phyloP scores from a whole-genome alignment of 2,888 invertebrate species.

The Platynereis dumerilii region DNA sequence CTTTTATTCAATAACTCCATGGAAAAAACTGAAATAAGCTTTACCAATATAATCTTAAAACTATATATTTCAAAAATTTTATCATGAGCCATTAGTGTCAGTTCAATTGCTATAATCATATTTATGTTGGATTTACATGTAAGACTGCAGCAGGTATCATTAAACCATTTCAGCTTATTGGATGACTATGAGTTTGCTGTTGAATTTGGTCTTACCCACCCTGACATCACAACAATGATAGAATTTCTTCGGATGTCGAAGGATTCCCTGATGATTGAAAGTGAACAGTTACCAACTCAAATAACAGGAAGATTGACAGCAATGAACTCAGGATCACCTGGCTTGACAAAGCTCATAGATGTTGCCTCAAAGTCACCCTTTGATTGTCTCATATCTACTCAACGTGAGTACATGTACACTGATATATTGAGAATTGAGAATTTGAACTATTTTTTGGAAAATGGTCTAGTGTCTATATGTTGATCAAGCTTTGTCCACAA shows the following conservation, averaged over 20 bases:
- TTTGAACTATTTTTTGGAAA: too few species aligned
- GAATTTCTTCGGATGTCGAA: slow-evolving; percentile 2
- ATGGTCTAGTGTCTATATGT: too few species aligned
- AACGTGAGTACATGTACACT: slow-evolving; percentile 1
- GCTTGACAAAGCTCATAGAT: neutral
- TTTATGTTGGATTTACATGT: too few species aligned
- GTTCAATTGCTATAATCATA: too few species aligned
- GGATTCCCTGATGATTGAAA: neutral
- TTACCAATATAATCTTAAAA: too few species aligned
- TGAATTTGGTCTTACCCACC: neutral
- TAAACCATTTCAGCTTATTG: slow-evolving; percentile 7
- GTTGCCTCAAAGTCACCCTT: neutral
- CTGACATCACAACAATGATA: neutral
- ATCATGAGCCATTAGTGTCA: too few species aligned
- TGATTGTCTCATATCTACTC: slow-evolving; percentile 12
- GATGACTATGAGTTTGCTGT: slow-evolving; percentile 12
- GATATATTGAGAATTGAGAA: too few species aligned
- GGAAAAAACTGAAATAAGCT: too few species aligned
- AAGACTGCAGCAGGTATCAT: too few species aligned
- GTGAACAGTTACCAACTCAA: neutral
- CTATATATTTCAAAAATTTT: too few species aligned
- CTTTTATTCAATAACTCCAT: too few species aligned
- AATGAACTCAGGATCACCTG: neutral
- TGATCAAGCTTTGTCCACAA: too few species aligned
- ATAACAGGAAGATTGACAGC: slow-evolving; percentile 1